Evolutionary conservation across 1,140 invertebrate genomes (phyloP).

Genomic region (Panulirus ornatus): DNA sequence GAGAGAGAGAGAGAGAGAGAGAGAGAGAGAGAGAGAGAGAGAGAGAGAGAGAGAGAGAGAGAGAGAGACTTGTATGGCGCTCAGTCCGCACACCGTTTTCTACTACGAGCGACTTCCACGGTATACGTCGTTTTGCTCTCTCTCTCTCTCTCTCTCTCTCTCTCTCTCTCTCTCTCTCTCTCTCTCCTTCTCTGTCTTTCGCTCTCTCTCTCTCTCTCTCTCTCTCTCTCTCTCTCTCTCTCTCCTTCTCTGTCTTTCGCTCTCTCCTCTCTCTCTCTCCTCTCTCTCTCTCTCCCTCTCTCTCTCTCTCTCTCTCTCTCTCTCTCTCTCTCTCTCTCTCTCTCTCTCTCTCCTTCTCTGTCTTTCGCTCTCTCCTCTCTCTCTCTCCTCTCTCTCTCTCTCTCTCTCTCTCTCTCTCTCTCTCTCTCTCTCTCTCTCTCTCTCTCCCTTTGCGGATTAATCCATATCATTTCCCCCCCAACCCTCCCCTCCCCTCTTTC

Average conservation of each 20-base stretch:
- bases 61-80: background rate
- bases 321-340: background rate
- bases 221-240: background rate
- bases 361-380: too few species aligned
- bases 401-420: slow-evolving; percentile 20
- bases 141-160: slow-evolving; percentile 30
- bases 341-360: background rate
- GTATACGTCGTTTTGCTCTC: background rate
- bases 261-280: background rate
- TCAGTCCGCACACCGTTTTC: too few species aligned
- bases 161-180: background rate
- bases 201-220: background rate
- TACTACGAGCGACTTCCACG: too few species aligned
- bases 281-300: background rate
- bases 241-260: too few species aligned
- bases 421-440: background rate
- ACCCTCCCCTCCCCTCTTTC: too few species aligned
- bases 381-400: slow-evolving; percentile 8
- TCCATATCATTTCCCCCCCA: too few species aligned
- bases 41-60: slow-evolving; percentile 44
- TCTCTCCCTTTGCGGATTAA: background rate
- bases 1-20: slow-evolving; percentile 44
- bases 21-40: slow-evolving; percentile 27
- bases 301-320: background rate
- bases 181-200: background rate